Evolutionary conservation across 2,888 invertebrate genomes (phyloP).

Genomic region (Clusia tigrina): DNA sequence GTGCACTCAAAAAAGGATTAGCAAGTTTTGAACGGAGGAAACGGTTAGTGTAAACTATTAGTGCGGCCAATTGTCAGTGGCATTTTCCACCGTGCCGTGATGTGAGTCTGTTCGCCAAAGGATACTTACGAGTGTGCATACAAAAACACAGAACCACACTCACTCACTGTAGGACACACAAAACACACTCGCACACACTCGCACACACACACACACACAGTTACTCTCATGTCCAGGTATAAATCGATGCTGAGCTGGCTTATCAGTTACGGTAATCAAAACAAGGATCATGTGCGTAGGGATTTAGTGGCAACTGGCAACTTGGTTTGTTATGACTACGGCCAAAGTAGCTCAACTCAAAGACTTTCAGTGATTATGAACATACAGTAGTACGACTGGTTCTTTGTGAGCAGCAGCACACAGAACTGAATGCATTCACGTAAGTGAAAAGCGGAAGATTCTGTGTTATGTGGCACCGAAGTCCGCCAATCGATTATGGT

Average conservation of each 20-base stretch:
- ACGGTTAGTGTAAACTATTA: conserved; percentile 1
- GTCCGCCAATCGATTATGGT: too few relatives aligned
- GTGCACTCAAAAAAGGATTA: neutral
- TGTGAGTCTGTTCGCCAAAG: neutral
- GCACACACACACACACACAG: neutral
- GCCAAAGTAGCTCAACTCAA: too few relatives aligned
- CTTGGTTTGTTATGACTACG: neutral
- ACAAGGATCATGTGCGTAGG: neutral
- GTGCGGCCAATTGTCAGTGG: neutral
- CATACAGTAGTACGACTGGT: too few relatives aligned
- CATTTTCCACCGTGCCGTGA: neutral
- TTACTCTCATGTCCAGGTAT: neutral
- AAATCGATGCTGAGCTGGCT: conserved; percentile 6
- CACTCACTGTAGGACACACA: neutral
- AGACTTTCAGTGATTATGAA: too few relatives aligned
- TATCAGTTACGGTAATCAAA: conserved; percentile 2
- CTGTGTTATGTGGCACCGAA: too few relatives aligned
- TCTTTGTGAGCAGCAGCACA: too few relatives aligned
- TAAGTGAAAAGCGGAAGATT: too few relatives aligned
- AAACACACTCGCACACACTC: neutral
- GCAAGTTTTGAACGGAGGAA: neutral
- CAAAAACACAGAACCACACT: neutral
- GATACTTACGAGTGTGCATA: neutral
- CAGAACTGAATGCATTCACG: too few relatives aligned
- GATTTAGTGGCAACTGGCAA: neutral